Percentiles rank a stretch among this genome's conserved stretches.
Conservation (phyloP, 2,797 vertebrate species). For the Hephaestus fuliginosus region DNA sequence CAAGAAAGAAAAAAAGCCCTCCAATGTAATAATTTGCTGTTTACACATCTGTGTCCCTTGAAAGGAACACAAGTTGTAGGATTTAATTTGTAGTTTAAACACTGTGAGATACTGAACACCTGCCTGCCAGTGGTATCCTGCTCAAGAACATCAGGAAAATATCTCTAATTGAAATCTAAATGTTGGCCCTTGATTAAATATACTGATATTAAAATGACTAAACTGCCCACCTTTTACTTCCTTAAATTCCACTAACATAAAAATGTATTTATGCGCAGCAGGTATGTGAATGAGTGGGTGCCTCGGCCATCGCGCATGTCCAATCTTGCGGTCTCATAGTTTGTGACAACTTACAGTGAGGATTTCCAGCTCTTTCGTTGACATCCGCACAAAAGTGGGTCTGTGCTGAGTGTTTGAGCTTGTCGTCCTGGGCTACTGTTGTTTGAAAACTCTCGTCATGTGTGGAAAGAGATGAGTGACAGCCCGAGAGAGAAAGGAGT, state of each 20-base stretch:
- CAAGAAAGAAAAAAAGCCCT: background rate
- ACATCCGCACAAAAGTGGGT: conserved; percentile 41
- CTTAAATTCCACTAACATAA: background rate
- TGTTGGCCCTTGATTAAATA: background rate
- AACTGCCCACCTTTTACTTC: background rate
- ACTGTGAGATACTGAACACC: background rate
- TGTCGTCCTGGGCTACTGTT: conserved; percentile 32
- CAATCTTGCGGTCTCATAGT: conserved; percentile 10
- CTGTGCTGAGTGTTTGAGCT: conserved; percentile 36
- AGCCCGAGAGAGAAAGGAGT: conserved; percentile 15
- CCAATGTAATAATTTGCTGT: background rate
- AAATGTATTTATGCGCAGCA: background rate
- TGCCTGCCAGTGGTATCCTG: background rate
- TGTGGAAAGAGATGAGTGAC: conserved; percentile 45
- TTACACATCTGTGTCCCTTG: background rate
- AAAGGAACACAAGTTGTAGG: background rate
- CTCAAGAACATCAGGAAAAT: background rate
- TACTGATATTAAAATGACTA: background rate
- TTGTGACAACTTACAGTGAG: conserved; percentile 36
- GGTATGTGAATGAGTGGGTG: background rate
- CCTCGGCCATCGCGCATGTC: background rate
- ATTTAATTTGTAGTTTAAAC: background rate
- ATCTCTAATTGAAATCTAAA: background rate
- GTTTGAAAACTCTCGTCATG: conserved; percentile 27
- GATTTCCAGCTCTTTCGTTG: conserved; percentile 24